Base-by-base conservation (phyloP, 2,797 vertebrate species). In the Dryobates pubescens region DNA sequence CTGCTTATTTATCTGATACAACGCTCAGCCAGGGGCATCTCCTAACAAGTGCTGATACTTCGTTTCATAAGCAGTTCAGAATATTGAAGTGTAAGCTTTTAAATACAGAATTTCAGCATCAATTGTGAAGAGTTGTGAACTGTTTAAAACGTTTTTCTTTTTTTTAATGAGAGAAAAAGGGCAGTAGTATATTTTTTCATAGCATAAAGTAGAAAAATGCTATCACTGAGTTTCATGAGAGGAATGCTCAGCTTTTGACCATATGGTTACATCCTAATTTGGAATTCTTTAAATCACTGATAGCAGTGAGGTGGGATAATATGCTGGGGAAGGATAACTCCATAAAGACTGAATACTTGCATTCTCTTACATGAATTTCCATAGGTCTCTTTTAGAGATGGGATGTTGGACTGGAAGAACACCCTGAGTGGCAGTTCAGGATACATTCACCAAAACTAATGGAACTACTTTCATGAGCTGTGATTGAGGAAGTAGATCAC, bases 31-130 rank as follows among this genome's bases (percentile, higher is more conserved):
- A 1, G 73, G 61, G 71, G 78, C 82, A 87, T 71, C 77, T 92
- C 61, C 59, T 88, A 89, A 74, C 82, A 92, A 76, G 87, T 86
- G 56, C 86, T 91, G 88, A 77, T 92, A 70, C 76, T 93, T 93
- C 54, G 45, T 95, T 91, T 94, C 65, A 36, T 64, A 76, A 62
- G 56, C 57, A 77, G 16, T 57, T 20, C 18, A 73, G 67, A 90
- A 82, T 80, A 63, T 36, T 75, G 71, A 63, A 36, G 22, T 45
- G 3, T 71, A 72, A 75, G 82, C 18, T 84, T 23, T 85, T 80
- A 86, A 94, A 88, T 73, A 47, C 3, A 7, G 32, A 81, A 65
- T 77, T 85, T 82, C 77, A 80, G 29, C 34, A 56, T 38, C 79
- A 56, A 61, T 53, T 71, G 4, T 74, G 85, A 79, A 77, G 36